Percentiles rank a stretch among this genome's conserved stretches.
Evolutionary conservation across 53 echinoderm and acorn worm species (phyloP).

Genomic region (Paelopatides confundens): DNA sequence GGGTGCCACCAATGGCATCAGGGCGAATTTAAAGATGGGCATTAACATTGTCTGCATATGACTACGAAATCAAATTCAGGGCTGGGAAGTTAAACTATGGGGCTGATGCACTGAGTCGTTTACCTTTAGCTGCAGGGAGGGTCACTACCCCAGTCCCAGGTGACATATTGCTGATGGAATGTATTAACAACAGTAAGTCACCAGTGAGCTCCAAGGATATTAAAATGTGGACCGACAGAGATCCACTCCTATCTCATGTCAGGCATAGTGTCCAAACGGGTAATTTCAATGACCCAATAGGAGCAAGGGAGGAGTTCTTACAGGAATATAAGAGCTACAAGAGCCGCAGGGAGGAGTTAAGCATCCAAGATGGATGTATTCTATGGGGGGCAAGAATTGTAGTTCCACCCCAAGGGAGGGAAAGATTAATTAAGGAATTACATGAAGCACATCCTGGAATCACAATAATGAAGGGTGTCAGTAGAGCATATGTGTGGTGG

Average conservation of each 20-base stretch:
- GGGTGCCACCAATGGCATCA: conserved; percentile 37
- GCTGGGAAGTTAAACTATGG: conserved; percentile 16
- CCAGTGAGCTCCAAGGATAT: conserved; percentile 41
- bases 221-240: conserved; percentile 49
- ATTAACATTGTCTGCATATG: conserved; percentile 59
- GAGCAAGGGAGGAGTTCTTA: not conserved
- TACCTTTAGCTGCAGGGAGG: not conserved
- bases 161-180: conserved; percentile 58
- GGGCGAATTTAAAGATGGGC: conserved; percentile 67
- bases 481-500: too few species aligned
- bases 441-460: too few species aligned
- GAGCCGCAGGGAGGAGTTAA: conserved; percentile 13
- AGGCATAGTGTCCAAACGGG: conserved; percentile 32
- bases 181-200: conserved; percentile 46
- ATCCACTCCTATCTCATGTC: conserved; percentile 44
- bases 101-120: conserved; percentile 61
- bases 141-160: conserved; percentile 48
- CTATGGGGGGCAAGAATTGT: too few species aligned
- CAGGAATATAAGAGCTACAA: conserved; percentile 1
- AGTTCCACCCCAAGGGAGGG: too few species aligned
- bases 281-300: not conserved
- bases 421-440: too few species aligned
- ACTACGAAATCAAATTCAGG: conserved; percentile 38
- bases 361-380: conserved; percentile 32
- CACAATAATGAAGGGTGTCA: too few species aligned